Conservation (phyloP, 1,140 invertebrate genomes). For the Eufriesea mexicana region DNA sequence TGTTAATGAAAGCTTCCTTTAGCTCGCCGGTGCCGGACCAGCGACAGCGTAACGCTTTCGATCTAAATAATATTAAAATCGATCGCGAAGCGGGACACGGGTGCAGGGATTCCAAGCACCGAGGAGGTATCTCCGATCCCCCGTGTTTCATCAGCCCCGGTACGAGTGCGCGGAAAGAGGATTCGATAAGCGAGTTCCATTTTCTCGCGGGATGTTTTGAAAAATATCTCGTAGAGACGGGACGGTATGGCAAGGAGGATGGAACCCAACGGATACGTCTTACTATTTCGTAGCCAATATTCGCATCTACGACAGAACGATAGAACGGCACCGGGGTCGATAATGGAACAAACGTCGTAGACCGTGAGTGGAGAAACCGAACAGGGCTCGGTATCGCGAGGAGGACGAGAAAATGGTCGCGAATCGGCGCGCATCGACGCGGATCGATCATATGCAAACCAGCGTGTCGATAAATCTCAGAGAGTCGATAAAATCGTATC, state of each 20-base stretch:
- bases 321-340: constrained; percentile 7
- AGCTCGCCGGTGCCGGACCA: too few species aligned
- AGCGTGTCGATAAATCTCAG: constrained; percentile 62
- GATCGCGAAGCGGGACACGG: too few species aligned
- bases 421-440: constrained; percentile 63
- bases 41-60: too few species aligned
- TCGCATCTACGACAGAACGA: constrained; percentile 8
- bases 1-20: too few species aligned
- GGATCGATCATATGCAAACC: constrained; percentile 74
- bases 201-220: constrained; percentile 39
- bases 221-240: background rate
- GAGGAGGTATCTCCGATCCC: too few species aligned
- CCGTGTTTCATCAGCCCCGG: background rate
- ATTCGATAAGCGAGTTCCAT: constrained; percentile 37
- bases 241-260: background rate
- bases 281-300: constrained; percentile 41
- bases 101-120: too few species aligned
- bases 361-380: background rate
- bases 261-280: constrained; percentile 32
- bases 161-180: background rate
- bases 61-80: too few species aligned
- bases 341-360: constrained; percentile 21
- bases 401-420: constrained; percentile 18
- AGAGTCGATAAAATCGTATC: constrained; percentile 74
- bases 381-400: background rate